Evolutionary conservation across 2,888 invertebrate species (phyloP).

Genomic region (Pasiphila rectangulata): DNA sequence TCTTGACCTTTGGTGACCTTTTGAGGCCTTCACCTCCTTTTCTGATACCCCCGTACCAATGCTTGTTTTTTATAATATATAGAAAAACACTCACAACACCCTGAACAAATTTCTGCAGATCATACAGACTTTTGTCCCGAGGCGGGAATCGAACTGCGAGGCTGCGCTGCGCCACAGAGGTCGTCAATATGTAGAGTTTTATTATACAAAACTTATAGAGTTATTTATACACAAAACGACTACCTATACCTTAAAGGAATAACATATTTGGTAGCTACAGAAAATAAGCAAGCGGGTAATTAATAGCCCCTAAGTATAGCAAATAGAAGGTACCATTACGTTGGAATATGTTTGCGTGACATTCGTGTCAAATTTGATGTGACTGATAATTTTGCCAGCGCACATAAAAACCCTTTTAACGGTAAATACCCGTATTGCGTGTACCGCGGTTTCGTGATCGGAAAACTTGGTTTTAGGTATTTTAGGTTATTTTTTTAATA

Average conservation of each 20-base stretch:
- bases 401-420: conserved; percentile 36
- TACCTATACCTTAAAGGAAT: neutral
- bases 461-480: conserved; percentile 29
- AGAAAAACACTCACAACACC: no score
- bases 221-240: no score
- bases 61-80: no score
- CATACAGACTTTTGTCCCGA: no score
- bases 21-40: no score
- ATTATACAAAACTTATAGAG: no score
- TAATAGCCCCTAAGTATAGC: conserved; percentile 11
- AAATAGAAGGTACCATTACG: conserved; percentile 5
- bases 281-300: conserved; percentile 6
- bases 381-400: conserved; percentile 32
- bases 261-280: neutral
- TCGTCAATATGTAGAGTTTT: no score
- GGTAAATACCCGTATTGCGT: conserved; percentile 36
- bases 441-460: conserved; percentile 31
- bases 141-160: neutral
- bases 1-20: no score
- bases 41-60: no score
- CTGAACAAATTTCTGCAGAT: no score
- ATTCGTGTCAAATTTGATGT: conserved; percentile 33
- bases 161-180: no score
- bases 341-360: conserved; percentile 34
- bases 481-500: conserved; percentile 23